phyloP scores from a whole-genome alignment of 2,797 vertebrate species.

The Urosaurus nigricauda region DNA sequence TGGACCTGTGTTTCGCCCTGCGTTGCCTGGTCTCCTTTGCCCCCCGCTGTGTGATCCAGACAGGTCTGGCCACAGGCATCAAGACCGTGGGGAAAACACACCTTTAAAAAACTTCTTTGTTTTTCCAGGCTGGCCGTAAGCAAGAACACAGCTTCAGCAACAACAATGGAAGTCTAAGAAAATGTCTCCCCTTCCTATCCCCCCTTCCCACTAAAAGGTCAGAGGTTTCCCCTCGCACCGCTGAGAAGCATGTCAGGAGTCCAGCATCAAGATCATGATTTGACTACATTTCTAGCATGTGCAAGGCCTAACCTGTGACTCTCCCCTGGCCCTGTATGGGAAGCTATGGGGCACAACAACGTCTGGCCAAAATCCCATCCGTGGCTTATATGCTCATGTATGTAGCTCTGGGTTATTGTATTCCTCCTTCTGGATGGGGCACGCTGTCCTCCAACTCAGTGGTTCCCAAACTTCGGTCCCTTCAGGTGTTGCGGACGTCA shows the following conservation, averaged over 20 bases:
- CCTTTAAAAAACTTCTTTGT: constrained; percentile 56
- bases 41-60: constrained; percentile 45
- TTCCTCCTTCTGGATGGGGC: too few species aligned
- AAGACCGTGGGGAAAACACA: constrained; percentile 35
- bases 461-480: too few species aligned
- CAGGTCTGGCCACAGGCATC: constrained; percentile 59
- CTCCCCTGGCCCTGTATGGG: neutral
- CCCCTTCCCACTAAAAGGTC: neutral
- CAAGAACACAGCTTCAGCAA: constrained; percentile 61
- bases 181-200: constrained; percentile 14
- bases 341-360: too few species aligned
- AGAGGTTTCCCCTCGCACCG: neutral
- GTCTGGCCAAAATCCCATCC: too few species aligned
- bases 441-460: too few species aligned
- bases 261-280: too few species aligned
- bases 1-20: neutral
- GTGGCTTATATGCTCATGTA: too few species aligned
- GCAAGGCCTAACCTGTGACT: neutral
- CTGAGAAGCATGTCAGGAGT: too few species aligned
- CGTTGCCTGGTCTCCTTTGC: neutral
- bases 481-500: too few species aligned
- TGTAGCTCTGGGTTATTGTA: too few species aligned
- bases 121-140: constrained; percentile 63
- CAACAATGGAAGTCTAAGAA: constrained; percentile 33
- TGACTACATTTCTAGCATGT: neutral